phyloP scores from a whole-genome alignment of 2,888 invertebrate species.

The Caenorhabditis sp. region DNA sequence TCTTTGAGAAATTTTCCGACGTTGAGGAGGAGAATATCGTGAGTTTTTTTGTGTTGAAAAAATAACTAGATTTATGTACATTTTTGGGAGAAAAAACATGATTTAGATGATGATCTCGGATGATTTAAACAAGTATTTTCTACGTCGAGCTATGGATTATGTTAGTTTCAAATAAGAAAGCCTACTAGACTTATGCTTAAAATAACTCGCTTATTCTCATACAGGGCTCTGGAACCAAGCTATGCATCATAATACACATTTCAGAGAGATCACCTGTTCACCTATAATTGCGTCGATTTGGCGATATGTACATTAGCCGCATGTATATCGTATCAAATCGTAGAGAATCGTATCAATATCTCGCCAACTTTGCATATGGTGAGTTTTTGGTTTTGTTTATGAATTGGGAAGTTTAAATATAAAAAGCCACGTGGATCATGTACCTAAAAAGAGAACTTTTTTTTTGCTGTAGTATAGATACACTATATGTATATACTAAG shows the following conservation, averaged over 20 bases:
- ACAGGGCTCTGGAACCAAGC: too few species aligned
- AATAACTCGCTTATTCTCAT: background rate
- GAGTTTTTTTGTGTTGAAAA: constrained; percentile 12
- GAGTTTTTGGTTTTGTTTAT: background rate
- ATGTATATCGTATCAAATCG: constrained; percentile 29
- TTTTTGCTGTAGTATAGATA: too few species aligned
- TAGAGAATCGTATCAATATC: constrained; percentile 27
- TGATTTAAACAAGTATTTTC: background rate
- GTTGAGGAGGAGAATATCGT: constrained; percentile 30
- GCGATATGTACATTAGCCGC: constrained; percentile 30
- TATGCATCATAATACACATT: constrained; percentile 4
- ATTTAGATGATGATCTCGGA: background rate
- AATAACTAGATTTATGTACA: too few species aligned
- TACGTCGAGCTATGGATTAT: background rate
- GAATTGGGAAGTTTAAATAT: too few species aligned
- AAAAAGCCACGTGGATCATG: too few species aligned
- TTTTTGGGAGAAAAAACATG: constrained; percentile 15
- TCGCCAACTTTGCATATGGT: constrained; percentile 35
- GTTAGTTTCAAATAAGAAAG: background rate
- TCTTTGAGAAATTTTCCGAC: constrained; percentile 17
- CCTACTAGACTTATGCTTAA: background rate
- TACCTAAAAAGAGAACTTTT: too few species aligned
- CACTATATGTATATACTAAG: too few species aligned
- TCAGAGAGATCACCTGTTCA: constrained; percentile 31
- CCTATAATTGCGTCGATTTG: constrained; percentile 31